phyloP scores from a whole-genome alignment of 2,113 vertebrate genomes.

The Malurus alboscapulatus region DNA sequence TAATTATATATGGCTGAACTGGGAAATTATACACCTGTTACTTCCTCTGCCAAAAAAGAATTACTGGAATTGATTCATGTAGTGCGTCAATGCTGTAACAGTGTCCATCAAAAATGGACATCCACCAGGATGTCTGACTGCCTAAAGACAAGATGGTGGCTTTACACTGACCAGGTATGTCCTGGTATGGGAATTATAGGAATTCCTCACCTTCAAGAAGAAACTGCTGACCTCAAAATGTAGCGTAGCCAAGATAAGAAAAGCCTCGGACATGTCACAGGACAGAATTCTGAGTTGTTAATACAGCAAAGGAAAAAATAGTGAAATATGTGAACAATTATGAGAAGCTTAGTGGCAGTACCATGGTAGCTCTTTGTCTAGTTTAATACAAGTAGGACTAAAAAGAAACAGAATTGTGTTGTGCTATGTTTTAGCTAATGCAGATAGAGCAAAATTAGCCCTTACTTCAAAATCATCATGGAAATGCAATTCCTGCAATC shows the following conservation, averaged over 20 bases:
- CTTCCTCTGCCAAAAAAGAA: conserved; percentile 21
- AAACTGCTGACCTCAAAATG: neutral
- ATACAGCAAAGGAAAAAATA: neutral
- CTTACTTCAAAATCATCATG: neutral
- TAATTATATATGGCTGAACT: conserved; percentile 26
- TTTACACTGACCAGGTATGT: neutral
- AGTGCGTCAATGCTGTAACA: neutral
- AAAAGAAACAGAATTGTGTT: conserved; percentile 19
- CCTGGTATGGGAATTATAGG: neutral
- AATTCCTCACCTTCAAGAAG: neutral
- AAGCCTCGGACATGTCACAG: neutral
- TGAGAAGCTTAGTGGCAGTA: neutral
- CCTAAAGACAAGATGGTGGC: neutral
- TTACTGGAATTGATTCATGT: neutral
- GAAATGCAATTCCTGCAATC: neutral
- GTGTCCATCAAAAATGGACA: neutral
- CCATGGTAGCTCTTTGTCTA: neutral
- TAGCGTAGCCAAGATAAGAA: neutral
- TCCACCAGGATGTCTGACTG: neutral
- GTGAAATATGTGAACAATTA: neutral
- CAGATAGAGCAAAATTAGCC: conserved; percentile 4
- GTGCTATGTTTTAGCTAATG: conserved; percentile 26
- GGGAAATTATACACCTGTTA: conserved; percentile 53
- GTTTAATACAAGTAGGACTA: neutral
- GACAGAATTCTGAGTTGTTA: neutral